Conservation (phyloP, 2,888 invertebrate species). For the Ischnus inquisitorius region DNA sequence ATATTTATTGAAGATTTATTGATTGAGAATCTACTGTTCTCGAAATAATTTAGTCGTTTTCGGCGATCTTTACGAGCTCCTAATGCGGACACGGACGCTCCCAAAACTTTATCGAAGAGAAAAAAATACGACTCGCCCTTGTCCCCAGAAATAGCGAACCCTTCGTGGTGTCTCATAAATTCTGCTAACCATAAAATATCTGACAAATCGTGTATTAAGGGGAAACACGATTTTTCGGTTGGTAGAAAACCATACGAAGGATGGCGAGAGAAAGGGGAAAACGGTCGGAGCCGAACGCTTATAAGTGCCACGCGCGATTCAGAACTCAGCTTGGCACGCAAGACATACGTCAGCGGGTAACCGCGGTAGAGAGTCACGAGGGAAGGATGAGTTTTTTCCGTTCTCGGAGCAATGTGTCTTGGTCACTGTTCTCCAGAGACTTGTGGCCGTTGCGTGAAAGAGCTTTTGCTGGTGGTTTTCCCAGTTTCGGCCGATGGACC, state of each 20-base stretch:
- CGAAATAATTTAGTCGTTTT: background rate
- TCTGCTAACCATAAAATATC: background rate
- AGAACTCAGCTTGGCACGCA: constrained; percentile 66
- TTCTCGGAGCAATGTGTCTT: constrained; percentile 68
- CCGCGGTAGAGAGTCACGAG: constrained; percentile 18
- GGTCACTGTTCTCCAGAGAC: constrained; percentile 70
- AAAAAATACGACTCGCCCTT: background rate
- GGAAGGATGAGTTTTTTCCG: background rate
- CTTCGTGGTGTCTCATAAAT: background rate
- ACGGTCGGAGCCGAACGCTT: background rate
- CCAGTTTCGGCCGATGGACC: constrained; percentile 28
- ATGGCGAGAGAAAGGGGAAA: background rate
- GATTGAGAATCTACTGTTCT: background rate
- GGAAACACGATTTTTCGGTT: background rate
- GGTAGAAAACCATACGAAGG: background rate
- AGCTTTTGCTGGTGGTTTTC: constrained; percentile 29
- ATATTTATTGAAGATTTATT: background rate
- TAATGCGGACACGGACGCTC: background rate
- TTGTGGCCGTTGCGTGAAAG: constrained; percentile 41
- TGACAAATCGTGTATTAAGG: background rate
- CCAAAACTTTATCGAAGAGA: background rate
- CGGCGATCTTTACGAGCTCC: background rate
- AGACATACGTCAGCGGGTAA: constrained; percentile 61
- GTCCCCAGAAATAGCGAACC: background rate
- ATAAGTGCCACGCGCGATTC: constrained; percentile 59